These are phyloP conservation scores for Aythya baeri DNA, from an alignment of 2,113 vertebrate species.

Conservation along the genomic window DNA sequence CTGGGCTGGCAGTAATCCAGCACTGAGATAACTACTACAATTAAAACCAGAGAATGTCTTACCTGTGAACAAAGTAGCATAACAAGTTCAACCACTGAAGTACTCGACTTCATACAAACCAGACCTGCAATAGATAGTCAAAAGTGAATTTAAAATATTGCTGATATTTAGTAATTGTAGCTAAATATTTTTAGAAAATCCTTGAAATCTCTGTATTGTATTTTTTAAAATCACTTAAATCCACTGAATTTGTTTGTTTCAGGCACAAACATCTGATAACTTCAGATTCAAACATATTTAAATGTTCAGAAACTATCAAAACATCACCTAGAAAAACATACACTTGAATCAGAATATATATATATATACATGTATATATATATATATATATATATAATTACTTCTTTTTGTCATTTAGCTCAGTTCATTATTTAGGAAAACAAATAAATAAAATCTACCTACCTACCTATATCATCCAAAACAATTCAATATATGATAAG, in stretches of 20 bases:
- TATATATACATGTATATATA: background rate
- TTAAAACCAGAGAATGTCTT: constrained; percentile 41
- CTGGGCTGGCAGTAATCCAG: background rate
- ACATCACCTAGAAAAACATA: background rate
- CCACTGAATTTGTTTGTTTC: background rate
- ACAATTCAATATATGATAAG: background rate
- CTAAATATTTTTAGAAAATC: background rate
- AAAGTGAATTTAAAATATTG: constrained; percentile 23
- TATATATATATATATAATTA: background rate
- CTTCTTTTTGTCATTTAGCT: background rate
- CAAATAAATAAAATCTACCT: background rate
- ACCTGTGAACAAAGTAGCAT: constrained; percentile 99
- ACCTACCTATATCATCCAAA: background rate
- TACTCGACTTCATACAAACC: constrained; percentile 99
- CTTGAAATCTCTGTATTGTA: background rate
- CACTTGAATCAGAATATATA: background rate
- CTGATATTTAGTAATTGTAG: background rate
- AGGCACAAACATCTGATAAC: background rate
- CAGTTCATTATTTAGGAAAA: background rate
- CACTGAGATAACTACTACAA: background rate
- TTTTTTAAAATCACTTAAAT: background rate
- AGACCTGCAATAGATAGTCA: constrained; percentile 82
- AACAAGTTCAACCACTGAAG: constrained; percentile 96
- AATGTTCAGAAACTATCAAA: background rate
- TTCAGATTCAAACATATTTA: constrained; percentile 1